Evolutionary conservation across 2,888 invertebrate genomes (phyloP), one percentile per base, ranked within the genome.

Genomic region (Eupsilia transversa): DNA sequence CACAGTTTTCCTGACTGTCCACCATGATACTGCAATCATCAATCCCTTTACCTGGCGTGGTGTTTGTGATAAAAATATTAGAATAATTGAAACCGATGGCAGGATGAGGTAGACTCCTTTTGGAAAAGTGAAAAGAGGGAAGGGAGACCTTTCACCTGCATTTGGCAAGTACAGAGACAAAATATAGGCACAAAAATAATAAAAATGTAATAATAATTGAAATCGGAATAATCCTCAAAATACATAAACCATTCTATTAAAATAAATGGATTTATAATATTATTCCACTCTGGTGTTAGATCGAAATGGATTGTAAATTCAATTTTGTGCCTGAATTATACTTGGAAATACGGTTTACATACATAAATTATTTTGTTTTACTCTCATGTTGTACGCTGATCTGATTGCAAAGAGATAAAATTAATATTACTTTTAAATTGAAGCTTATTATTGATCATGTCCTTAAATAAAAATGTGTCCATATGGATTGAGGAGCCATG

Each of bases 301-400:
- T 88, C 73, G 71, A 82, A 82, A 83, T 77, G 74, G 80, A 87
- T 88, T 86, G 83, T 85, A 84, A 85, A 88, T 87, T 86, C 43
- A 84, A 83, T 84, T 87, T 80, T 81, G 77, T 72, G 68, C 69
- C 67, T 60, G 65, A 78, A 84, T 87, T 85, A 87, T 83, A 87
- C 85, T 88, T 88, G 83, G 79, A 79, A 86, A 88, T 88, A 70
- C 59, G 72, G 65, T 80, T 76, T 82, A 87, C 77, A 79, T 82
- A 79, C 83, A 86, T 86, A 80, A 79, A 83, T 86, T 80, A 84
- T 84, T 80, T 82, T 64, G 72, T 78, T 81, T 70, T 56, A 63
- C 65, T 69, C 69, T 79, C 77, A 67, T 80, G 77, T 77, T 75
- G 77, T 69, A 75, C 64, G 60, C 30, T 67, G 57, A 72, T 71